Conservation (phyloP, 1,140 invertebrate genomes). For the Pseudomyrmex concolor region DNA sequence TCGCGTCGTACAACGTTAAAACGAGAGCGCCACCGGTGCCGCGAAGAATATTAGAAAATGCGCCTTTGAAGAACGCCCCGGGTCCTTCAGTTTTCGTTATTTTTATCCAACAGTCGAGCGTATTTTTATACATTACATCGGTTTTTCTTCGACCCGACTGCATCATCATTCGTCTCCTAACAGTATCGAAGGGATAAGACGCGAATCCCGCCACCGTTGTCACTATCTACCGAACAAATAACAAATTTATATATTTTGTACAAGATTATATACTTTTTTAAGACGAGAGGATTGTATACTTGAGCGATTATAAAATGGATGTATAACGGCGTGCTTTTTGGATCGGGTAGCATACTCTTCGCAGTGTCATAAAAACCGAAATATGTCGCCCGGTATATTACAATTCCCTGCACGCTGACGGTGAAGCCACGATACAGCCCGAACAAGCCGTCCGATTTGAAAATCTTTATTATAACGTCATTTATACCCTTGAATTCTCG, state of each 20-base stretch:
- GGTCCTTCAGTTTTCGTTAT: slow-evolving; percentile 89
- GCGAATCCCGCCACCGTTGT: slow-evolving; percentile 92
- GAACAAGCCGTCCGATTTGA: slow-evolving; percentile 92
- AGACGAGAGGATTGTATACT: slow-evolving; percentile 84
- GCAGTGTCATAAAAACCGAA: slow-evolving; percentile 97
- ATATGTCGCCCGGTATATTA: slow-evolving; percentile 95
- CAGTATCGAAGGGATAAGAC: slow-evolving; percentile 96
- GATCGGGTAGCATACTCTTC: slow-evolving; percentile 94
- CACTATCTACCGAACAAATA: slow-evolving; percentile 85
- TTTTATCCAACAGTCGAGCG: slow-evolving; percentile 90
- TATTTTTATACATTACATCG: slow-evolving; percentile 91
- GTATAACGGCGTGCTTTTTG: slow-evolving; percentile 91
- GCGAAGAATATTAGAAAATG: slow-evolving; percentile 92
- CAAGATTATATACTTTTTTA: slow-evolving; percentile 82
- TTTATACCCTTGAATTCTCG: slow-evolving; percentile 94
- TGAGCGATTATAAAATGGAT: slow-evolving; percentile 91
- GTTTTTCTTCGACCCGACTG: slow-evolving; percentile 89
- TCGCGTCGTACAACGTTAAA: slow-evolving; percentile 92
- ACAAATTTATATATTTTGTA: not conserved
- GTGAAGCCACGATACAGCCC: slow-evolving; percentile 96
- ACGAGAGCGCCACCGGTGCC: slow-evolving; percentile 93
- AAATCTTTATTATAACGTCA: slow-evolving; percentile 93
- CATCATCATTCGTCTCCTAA: slow-evolving; percentile 96
- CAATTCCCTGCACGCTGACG: slow-evolving; percentile 95
- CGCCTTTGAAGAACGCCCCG: slow-evolving; percentile 92